Percentiles rank a stretch among this genome's conserved stretches.
Evolutionary conservation across 1,140 invertebrate species (phyloP).

Genomic region (Hypothenemus hampei): DNA sequence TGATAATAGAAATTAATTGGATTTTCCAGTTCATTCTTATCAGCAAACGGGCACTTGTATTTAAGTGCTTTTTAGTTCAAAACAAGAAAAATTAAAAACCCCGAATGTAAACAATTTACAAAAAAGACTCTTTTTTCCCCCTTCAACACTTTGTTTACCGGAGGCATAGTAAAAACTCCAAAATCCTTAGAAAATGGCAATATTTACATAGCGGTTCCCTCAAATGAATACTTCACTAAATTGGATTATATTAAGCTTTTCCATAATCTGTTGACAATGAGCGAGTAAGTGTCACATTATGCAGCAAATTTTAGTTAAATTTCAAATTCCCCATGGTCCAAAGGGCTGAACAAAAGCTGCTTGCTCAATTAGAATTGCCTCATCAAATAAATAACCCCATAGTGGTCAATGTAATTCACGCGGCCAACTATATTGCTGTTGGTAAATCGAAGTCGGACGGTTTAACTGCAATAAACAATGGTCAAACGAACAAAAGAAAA

Average conservation of each 20-base stretch:
- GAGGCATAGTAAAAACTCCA: no score
- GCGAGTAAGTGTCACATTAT: background rate
- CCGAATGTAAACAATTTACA: no score
- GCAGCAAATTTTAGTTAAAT: background rate
- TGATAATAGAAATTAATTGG: no score
- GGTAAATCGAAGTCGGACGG: background rate
- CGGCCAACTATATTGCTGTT: background rate
- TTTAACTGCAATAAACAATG: no score
- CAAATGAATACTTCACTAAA: background rate
- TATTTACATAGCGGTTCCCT: background rate
- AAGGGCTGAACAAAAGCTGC: background rate
- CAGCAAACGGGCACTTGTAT: no score
- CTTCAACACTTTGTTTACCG: no score
- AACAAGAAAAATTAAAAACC: no score
- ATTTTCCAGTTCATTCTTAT: no score
- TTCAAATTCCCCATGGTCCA: background rate
- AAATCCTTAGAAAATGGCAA: background rate
- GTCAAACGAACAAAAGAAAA: no score
- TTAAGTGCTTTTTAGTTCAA: no score
- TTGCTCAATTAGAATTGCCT: background rate
- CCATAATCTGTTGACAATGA: background rate
- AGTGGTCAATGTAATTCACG: background rate
- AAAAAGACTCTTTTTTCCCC: no score
- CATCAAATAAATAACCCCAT: background rate
- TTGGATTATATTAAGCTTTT: background rate